Evolutionary conservation across 92 coral and sea anemone genomes (phyloP), one percentile per base, ranked within the genome.

Genomic region (Scolanthus callimorphus): DNA sequence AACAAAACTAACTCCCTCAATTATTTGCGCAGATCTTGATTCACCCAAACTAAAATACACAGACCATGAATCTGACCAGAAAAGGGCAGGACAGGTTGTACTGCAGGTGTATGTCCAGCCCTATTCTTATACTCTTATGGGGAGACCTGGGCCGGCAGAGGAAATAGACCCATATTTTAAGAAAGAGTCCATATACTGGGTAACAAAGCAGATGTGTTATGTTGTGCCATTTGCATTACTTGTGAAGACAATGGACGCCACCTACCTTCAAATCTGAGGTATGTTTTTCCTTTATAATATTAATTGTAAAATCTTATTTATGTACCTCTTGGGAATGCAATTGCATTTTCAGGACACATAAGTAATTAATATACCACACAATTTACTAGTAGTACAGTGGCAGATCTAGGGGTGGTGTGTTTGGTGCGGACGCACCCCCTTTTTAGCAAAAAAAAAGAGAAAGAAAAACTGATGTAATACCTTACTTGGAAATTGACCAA

Each of bases 131-230:
- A 67, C 79, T 31, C 73, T 83, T 67, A 92, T 92, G 98, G 86
- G 96, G 38, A 56, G 96, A 74, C 79, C 90, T 37, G 98, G 98
- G 8, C 65, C 80, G n/a, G 68, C 76, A 8, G 98, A 89, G 13
- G 98, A 92, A 65, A 88, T 92, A 59, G 98, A 92, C 67, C 98
- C 98, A 12, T 88, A 76, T 67, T 92, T 92, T 59, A 71, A 81
- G 74, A 92, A 79, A 21, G 88, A 80, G 48, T 73, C 82, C 20
- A 92, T 92, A 31, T 92, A 92, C 68, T 92, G 98, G 98, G 94
- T 92, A 34, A 83, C 96, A 34, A 85, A 81, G 51, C 96, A 84
- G 53, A 57, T 54, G 55, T 48, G 73, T 25, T 74, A 71, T 39
- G 81, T 92, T 20, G 83, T 92, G 22, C 98, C 98, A 66, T 92